phyloP scores from a whole-genome alignment of 2,797 vertebrate genomes.

The Helicolenus hilgendorfi region DNA sequence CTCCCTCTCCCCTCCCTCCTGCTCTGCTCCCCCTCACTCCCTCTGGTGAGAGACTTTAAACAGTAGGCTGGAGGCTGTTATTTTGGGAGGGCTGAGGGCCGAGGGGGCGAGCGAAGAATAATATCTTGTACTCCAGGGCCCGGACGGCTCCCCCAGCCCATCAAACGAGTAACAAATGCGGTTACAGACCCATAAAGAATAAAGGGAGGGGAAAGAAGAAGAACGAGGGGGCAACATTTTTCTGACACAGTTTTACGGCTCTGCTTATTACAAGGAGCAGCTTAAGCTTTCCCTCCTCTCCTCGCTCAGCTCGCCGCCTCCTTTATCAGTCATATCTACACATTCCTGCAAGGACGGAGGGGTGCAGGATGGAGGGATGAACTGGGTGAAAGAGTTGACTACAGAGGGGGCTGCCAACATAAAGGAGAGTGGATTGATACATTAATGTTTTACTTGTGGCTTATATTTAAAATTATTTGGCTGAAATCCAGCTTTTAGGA shows the following conservation, averaged over 20 bases:
- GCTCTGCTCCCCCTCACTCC: constrained; percentile 70
- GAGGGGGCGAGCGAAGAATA: constrained; percentile 87
- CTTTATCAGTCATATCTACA: constrained; percentile 81
- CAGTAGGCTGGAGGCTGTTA: constrained; percentile 90
- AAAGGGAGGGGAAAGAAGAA: constrained; percentile 86
- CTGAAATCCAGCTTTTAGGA: neutral
- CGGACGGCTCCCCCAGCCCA: constrained; percentile 86
- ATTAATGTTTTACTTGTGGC: neutral
- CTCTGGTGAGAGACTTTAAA: constrained; percentile 89
- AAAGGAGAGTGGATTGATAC: neutral
- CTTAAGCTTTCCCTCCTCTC: constrained; percentile 77
- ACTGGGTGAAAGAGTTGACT: constrained; percentile 18
- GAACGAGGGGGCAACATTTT: constrained; percentile 89
- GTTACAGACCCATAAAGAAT: constrained; percentile 90
- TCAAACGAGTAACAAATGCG: constrained; percentile 91
- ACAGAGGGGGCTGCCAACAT: neutral
- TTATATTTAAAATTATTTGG: neutral
- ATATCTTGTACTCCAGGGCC: constrained; percentile 89
- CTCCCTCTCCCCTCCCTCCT: constrained; percentile 40
- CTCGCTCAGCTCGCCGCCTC: constrained; percentile 50
- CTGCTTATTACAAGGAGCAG: constrained; percentile 85
- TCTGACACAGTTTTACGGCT: constrained; percentile 88
- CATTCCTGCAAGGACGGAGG: constrained; percentile 75
- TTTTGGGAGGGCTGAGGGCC: constrained; percentile 83
- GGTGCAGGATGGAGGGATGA: constrained; percentile 55